Percentiles rank a stretch among this genome's conserved stretches.
Conservation (phyloP, 2,797 vertebrate genomes). For the Poeciliopsis gracilis region DNA sequence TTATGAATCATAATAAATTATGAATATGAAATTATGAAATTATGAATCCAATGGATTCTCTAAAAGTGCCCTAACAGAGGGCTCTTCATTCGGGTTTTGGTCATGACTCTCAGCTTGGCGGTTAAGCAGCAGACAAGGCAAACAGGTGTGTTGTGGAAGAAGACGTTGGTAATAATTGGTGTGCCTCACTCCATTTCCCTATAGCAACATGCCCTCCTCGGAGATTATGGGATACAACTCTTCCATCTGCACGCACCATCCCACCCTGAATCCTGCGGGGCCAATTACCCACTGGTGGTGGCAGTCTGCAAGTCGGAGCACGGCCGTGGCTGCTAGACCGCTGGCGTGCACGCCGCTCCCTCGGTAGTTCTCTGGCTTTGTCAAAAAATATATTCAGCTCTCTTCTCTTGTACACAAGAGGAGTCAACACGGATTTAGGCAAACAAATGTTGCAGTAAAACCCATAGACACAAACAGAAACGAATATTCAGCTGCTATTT, state of each 20-base stretch:
- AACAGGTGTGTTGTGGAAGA: slow-evolving; percentile 79
- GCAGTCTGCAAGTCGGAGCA: slow-evolving; percentile 81
- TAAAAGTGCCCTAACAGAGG: background rate
- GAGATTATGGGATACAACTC: slow-evolving; percentile 74
- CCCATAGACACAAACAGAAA: background rate
- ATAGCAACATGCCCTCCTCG: slow-evolving; percentile 76
- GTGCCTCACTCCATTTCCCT: slow-evolving; percentile 71
- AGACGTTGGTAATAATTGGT: slow-evolving; percentile 78
- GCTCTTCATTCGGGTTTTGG: background rate
- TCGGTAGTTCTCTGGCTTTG: slow-evolving; percentile 53
- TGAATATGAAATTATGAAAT: too few species aligned
- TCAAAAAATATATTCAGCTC: slow-evolving; percentile 34
- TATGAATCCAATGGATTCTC: background rate
- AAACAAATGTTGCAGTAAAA: slow-evolving; percentile 8
- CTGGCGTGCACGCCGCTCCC: slow-evolving; percentile 61
- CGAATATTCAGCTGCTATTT: background rate
- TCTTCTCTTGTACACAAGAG: slow-evolving; percentile 19
- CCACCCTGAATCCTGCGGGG: slow-evolving; percentile 68
- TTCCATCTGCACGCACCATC: slow-evolving; percentile 63
- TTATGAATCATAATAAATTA: too few species aligned
- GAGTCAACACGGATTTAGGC: background rate
- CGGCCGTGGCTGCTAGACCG: slow-evolving; percentile 74
- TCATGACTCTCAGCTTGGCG: slow-evolving; percentile 27
- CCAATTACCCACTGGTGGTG: slow-evolving; percentile 82
- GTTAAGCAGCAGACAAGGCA: slow-evolving; percentile 49